Base-by-base conservation (phyloP, 1,140 invertebrate genomes). In the Argopecten irradians region DNA sequence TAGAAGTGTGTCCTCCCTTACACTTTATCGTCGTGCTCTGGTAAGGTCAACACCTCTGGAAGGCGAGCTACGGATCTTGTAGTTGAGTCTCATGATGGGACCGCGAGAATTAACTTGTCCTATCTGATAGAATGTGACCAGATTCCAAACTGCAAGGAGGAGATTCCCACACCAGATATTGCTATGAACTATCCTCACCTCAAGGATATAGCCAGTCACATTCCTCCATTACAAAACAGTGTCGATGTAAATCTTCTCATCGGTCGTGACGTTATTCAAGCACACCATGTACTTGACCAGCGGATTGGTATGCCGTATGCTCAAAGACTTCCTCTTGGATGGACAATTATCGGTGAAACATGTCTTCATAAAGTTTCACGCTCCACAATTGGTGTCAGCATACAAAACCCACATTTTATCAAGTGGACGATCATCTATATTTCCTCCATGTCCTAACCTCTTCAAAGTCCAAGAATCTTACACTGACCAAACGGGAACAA, bases 331-430 rank as follows among this genome's bases (percentile, higher is more conserved):
- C 85, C 71, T 14, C 82, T 91, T 22, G 88, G 86, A 5, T 89
- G 90, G 90, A 88, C 87, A 28, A 22, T 90, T 35, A 82, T 91
- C 0, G 91, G 89, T 9, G 86, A 90, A 36, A 86, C 84, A n/a
- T 91, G 91, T 86, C 43, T 91, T 0, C 86, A 88, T 3, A 43
- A 87, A 39, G 85, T 89, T n/a, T 13, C 89, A 92, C 39, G 28
- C 22, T n/a, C 89, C 91, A 11, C 82, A 85, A 19, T n/a, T 19
- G 39, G 86, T 89, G 14, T 85, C 32, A 55, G 71, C 86, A 28
- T 88, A 88, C 39, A 90, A 90, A 87, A 92, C 87, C 1, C 84
- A 32, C 34, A 13, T 90, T 19, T 39, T 86, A 36, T 19, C 16
- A 39, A 84, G 85, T 46, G 89, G 89, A 28, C 39, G 88, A 87